Conservation (phyloP, 2,113 vertebrate genomes). For the Zingel zingel region DNA sequence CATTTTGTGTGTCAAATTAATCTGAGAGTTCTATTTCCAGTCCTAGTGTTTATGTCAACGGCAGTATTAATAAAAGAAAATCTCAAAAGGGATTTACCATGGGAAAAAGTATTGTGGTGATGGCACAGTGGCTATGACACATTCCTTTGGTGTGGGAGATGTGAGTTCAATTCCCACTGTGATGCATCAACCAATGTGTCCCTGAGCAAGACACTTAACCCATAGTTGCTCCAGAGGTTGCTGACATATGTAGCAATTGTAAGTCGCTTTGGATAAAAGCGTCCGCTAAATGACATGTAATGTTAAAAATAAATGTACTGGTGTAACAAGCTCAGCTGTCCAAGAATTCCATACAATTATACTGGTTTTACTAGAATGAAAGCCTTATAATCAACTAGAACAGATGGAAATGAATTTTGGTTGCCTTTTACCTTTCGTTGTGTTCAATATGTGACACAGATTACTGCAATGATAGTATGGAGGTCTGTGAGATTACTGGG, state of each 20-base stretch:
- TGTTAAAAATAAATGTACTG: constrained; percentile 53
- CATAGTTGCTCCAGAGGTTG: too few species aligned
- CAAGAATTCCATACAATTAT: background rate
- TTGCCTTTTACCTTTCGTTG: background rate
- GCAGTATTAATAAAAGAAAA: constrained; percentile 60
- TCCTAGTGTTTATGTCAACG: constrained; percentile 74
- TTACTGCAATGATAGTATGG: constrained; percentile 19
- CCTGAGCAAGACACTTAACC: too few species aligned
- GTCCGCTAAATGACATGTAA: too few species aligned
- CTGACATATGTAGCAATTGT: too few species aligned
- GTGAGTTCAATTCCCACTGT: too few species aligned
- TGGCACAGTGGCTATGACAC: too few species aligned
- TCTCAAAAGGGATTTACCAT: constrained; percentile 56
- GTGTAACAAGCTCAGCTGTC: constrained; percentile 41
- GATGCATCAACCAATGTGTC: too few species aligned
- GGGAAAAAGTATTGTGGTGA: background rate
- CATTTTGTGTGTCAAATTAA: constrained; percentile 70
- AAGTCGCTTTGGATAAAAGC: too few species aligned
- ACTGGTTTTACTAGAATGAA: constrained; percentile 16
- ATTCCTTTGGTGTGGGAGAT: too few species aligned
- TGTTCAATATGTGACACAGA: background rate
- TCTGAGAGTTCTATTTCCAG: constrained; percentile 67
- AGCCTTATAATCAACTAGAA: background rate
- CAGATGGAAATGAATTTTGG: background rate
- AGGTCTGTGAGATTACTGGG: constrained; percentile 37